phyloP scores from a whole-genome alignment of 2,797 vertebrate genomes.

The Bovichtus diacanthus region DNA sequence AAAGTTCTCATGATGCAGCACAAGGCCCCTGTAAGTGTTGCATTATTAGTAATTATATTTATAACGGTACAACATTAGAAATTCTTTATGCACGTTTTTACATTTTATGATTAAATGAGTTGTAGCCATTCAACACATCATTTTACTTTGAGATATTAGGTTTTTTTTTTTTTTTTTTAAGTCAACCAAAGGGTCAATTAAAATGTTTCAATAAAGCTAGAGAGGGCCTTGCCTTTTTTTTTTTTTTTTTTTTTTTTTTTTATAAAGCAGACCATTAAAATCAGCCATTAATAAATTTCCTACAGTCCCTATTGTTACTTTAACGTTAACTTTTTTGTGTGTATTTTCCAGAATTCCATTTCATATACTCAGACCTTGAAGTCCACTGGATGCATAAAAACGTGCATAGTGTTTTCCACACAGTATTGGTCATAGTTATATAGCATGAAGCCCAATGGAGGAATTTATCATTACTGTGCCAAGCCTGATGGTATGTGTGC shows the following conservation, averaged over 20 bases:
- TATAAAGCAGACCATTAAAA: neutral
- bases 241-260: conserved; percentile 5
- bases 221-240: neutral
- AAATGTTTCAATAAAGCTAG: neutral
- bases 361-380: conserved; percentile 35
- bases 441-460: conserved; percentile 54
- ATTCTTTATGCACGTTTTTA: neutral
- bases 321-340: conserved; percentile 13
- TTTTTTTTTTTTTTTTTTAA: neutral
- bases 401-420: neutral
- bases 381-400: conserved; percentile 22
- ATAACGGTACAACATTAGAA: neutral
- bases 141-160: neutral
- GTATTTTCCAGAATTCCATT: conserved; percentile 30
- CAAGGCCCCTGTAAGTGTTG: neutral
- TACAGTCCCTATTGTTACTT: too few relatives aligned
- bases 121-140: neutral
- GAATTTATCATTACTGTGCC: conserved; percentile 73
- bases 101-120: neutral
- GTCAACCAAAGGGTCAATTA: neutral
- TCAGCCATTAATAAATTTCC: neutral
- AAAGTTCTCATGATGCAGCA: neutral
- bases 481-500: conserved; percentile 71
- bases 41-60: neutral
- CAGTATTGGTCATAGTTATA: conserved; percentile 3